A percentile compares a stretch with the other conserved stretches of the same genome.
phyloP scores from a whole-genome alignment of 2,888 invertebrate species.

The Linyphia triangularis region DNA sequence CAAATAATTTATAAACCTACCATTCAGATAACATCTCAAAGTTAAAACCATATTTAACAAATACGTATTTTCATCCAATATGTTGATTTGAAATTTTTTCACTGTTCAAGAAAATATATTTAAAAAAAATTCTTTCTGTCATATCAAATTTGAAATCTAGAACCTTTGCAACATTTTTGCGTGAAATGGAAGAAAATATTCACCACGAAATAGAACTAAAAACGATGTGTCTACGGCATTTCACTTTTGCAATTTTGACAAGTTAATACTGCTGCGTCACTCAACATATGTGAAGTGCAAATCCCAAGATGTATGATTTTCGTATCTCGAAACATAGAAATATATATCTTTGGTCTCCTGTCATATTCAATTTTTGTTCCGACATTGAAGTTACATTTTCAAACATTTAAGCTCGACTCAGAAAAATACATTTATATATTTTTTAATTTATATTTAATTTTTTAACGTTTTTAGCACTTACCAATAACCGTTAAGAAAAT shows the following conservation, averaged over 20 bases:
- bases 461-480: too few species aligned
- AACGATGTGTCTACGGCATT: slow-evolving; percentile 2
- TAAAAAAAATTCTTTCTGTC: too few species aligned
- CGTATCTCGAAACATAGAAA: background rate
- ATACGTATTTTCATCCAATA: too few species aligned
- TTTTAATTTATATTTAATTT: too few species aligned
- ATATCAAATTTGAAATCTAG: background rate
- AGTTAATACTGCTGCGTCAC: slow-evolving; percentile 47
- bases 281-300: slow-evolving; percentile 27
- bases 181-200: background rate
- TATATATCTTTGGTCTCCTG: background rate
- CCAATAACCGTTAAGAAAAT: too few species aligned
- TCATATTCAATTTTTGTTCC: background rate
- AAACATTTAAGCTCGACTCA: too few species aligned
- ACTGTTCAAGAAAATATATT: too few species aligned
- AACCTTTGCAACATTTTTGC: background rate
- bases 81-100: too few species aligned
- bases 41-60: too few species aligned
- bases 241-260: slow-evolving; percentile 48
- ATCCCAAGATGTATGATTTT: background rate
- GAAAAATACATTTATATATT: too few species aligned
- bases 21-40: too few species aligned
- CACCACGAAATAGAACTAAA: background rate
- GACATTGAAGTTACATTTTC: background rate
- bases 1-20: too few species aligned